A percentile compares a stretch with the other conserved stretches of the same genome.
phyloP scores from a whole-genome alignment of 2,888 invertebrate species.

The Tenthredo amoena region DNA sequence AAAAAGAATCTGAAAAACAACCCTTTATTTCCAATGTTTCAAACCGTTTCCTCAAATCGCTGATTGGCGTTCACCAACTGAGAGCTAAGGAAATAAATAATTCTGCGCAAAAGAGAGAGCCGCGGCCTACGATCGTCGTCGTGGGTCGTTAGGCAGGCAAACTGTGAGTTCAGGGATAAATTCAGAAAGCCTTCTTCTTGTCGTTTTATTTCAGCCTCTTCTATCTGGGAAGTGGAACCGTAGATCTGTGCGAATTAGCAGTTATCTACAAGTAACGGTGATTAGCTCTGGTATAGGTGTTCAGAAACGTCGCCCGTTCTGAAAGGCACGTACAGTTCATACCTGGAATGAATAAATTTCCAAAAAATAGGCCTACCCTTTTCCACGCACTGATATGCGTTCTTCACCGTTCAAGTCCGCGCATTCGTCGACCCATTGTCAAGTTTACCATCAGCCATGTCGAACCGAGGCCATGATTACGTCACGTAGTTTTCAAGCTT shows the following conservation, averaged over 20 bases:
- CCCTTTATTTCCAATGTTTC: neutral
- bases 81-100: slow-evolving; percentile 2
- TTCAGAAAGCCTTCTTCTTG: slow-evolving; percentile 24
- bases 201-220: neutral
- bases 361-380: neutral
- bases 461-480: slow-evolving; percentile 43
- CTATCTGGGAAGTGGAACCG: neutral
- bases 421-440: slow-evolving; percentile 70
- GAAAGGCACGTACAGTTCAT: neutral
- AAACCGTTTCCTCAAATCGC: neutral
- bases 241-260: neutral
- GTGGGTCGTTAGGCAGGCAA: slow-evolving; percentile 33
- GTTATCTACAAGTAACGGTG: neutral
- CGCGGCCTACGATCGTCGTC: slow-evolving; percentile 27
- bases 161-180: slow-evolving; percentile 26
- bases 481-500: slow-evolving; percentile 45
- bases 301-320: neutral
- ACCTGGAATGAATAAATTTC: neutral
- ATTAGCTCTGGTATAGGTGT: neutral
- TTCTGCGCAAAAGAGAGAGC: slow-evolving; percentile 38
- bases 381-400: slow-evolving; percentile 57
- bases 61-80: neutral
- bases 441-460: slow-evolving; percentile 68
- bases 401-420: slow-evolving; percentile 67
- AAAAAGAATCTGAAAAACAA: neutral